Percentiles rank a stretch among this genome's conserved stretches.
Evolutionary conservation across 2,797 vertebrate species (phyloP).

Genomic region (Poecilia gillii): DNA sequence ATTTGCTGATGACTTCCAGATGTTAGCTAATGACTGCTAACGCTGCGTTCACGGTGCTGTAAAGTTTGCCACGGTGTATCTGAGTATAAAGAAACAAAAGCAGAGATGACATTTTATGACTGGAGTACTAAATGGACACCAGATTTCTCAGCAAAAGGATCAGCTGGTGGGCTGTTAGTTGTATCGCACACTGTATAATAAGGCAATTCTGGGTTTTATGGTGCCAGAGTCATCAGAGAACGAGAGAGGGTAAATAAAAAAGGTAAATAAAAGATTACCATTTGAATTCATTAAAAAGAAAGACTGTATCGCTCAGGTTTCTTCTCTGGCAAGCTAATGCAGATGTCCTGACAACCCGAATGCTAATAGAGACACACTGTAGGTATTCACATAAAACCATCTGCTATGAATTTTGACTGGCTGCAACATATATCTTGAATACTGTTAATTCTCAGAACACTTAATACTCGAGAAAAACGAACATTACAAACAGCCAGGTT

Average conservation of each 20-base stretch:
- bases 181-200: constrained; percentile 5
- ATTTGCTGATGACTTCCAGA: constrained; percentile 13
- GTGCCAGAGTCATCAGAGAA: neutral
- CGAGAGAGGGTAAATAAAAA: neutral
- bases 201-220: neutral
- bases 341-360: neutral
- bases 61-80: constrained; percentile 5
- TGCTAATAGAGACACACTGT: neutral
- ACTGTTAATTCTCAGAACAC: neutral
- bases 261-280: neutral
- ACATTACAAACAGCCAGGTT: neutral
- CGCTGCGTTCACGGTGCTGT: neutral
- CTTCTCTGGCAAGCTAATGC: neutral
- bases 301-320: neutral
- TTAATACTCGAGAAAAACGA: neutral
- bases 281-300: neutral
- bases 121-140: neutral
- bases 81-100: constrained; percentile 7
- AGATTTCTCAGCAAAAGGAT: constrained; percentile 2
- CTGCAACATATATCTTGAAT: neutral
- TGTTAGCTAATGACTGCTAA: constrained; percentile 7
- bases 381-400: neutral
- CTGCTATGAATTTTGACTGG: neutral
- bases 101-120: constrained; percentile 6
- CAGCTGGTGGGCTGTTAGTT: constrained; percentile 5